Percentiles rank a stretch among this genome's conserved stretches.
These are phyloP conservation scores for Acrocephalus arundinaceus DNA, from an alignment of 2,113 vertebrate species.

Conservation along the genomic window DNA sequence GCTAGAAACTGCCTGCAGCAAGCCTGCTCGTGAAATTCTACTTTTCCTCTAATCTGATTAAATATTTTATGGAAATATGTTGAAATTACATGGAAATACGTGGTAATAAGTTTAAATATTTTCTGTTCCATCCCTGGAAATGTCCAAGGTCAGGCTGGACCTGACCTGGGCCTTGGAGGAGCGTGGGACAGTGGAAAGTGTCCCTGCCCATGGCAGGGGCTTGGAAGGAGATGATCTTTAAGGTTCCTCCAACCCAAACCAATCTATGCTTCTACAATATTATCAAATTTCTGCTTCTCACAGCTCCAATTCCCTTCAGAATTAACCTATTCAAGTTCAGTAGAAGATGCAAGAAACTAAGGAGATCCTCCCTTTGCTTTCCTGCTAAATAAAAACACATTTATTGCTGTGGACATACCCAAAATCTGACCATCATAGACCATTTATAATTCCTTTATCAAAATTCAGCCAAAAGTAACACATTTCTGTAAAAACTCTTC, in stretches of 20 bases:
- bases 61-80: accelerated
- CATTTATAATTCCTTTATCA: background rate
- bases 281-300: background rate
- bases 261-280: background rate
- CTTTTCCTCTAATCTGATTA: background rate
- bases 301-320: background rate
- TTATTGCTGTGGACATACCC: background rate
- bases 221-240: background rate
- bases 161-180: accelerated
- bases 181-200: accelerated
- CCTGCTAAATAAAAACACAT: background rate
- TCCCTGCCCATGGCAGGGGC: too few relatives aligned
- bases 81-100: background rate
- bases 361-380: background rate
- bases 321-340: background rate
- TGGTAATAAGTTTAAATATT: background rate
- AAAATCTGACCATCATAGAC: background rate
- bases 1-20: background rate
- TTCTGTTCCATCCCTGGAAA: background rate
- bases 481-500: background rate
- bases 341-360: background rate
- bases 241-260: background rate
- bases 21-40: background rate
- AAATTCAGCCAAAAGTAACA: background rate
- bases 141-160: background rate